Conservation (phyloP, 1,140 invertebrate species). For the Cryptotermes secundus region DNA sequence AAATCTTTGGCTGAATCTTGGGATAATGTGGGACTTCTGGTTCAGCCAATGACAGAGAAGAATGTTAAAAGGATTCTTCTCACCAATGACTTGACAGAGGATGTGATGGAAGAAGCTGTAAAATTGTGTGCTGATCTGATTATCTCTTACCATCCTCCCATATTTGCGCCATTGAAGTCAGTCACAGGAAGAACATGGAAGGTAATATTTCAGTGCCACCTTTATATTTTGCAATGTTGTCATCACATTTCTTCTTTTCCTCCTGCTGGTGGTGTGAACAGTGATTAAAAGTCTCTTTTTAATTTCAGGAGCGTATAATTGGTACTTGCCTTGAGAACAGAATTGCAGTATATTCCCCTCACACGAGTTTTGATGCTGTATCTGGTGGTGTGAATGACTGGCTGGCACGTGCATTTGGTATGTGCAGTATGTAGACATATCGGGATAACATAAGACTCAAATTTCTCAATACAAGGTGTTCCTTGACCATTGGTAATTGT, state of each 20-base stretch:
- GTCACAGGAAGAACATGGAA: slow-evolving; percentile 71
- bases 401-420: slow-evolving; percentile 76
- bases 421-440: slow-evolving; percentile 25
- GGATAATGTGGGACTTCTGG: slow-evolving; percentile 94
- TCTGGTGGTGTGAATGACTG: slow-evolving; percentile 89
- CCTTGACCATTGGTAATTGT: too few species aligned
- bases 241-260: too few species aligned
- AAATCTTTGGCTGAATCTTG: slow-evolving; percentile 75
- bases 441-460: too few species aligned
- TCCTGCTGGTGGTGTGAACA: too few species aligned
- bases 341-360: slow-evolving; percentile 91
- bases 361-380: slow-evolving; percentile 85
- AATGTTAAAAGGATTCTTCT: slow-evolving; percentile 70
- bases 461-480: too few species aligned
- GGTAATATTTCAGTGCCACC: slow-evolving; percentile 51
- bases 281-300: too few species aligned
- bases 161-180: slow-evolving; percentile 82
- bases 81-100: slow-evolving; percentile 94
- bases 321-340: slow-evolving; percentile 77
- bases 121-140: slow-evolving; percentile 72
- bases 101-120: slow-evolving; percentile 83
- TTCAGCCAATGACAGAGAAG: slow-evolving; percentile 71
- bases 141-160: slow-evolving; percentile 93
- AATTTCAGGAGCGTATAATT: slow-evolving; percentile 72
- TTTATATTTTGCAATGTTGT: too few species aligned